These are phyloP conservation scores for Hiodon tergisus DNA, from an alignment of 2,113 vertebrate species.

Conservation along the genomic window DNA sequence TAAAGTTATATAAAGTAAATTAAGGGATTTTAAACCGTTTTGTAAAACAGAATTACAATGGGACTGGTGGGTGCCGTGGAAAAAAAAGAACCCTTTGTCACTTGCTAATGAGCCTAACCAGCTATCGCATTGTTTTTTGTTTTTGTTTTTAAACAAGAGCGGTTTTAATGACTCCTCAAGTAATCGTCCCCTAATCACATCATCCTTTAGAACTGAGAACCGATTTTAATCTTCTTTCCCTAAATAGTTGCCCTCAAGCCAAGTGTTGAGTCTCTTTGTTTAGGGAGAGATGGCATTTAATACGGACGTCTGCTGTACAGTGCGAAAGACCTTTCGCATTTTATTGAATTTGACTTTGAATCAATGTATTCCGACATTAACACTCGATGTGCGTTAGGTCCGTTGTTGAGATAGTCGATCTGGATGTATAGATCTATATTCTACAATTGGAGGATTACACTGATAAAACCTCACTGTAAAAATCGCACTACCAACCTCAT, in stretches of 20 bases:
- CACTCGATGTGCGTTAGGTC: neutral
- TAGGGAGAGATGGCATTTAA: conserved; percentile 53
- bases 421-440: too few relatives aligned
- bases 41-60: conserved; percentile 43
- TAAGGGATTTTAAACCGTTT: neutral
- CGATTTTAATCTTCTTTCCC: conserved; percentile 43
- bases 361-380: conserved; percentile 18
- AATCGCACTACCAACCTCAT: too few relatives aligned
- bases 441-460: too few relatives aligned
- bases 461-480: too few relatives aligned
- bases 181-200: conserved; percentile 64
- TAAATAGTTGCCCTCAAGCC: conserved; percentile 49
- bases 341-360: conserved; percentile 4
- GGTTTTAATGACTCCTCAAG: conserved; percentile 38
- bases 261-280: conserved; percentile 55
- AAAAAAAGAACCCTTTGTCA: conserved; percentile 38
- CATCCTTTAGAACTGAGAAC: conserved; percentile 53
- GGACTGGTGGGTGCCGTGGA: conserved; percentile 43
- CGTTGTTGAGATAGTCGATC: neutral
- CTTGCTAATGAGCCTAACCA: conserved; percentile 51
- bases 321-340: conserved; percentile 9
- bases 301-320: conserved; percentile 31
- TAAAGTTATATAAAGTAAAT: too few relatives aligned
- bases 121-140: conserved; percentile 58
- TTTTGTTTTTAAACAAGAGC: conserved; percentile 25